Percentiles rank a stretch among this genome's conserved stretches.
These are phyloP conservation scores for Emydocephalus ijimae DNA, from an alignment of 2,113 vertebrate species.

Conservation along the genomic window DNA sequence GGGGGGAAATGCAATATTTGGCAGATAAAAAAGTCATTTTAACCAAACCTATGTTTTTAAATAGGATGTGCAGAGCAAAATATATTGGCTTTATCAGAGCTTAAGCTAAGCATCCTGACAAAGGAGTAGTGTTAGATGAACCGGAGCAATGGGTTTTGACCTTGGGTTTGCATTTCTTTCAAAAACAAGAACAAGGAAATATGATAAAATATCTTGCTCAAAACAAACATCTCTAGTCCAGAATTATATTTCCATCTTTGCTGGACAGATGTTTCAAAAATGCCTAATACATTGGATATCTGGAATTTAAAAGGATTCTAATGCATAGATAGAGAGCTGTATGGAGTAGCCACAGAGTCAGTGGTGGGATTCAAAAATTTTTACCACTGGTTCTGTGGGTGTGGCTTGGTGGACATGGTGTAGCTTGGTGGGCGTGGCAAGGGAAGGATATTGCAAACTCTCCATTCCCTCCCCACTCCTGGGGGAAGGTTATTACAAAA, in stretches of 20 bases:
- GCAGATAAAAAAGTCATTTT: constrained; percentile 55
- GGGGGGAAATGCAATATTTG: constrained; percentile 63
- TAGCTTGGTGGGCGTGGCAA: no score
- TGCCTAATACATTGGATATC: not conserved
- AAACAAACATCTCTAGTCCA: not conserved
- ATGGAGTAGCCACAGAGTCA: no score
- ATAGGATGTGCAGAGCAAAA: constrained; percentile 57
- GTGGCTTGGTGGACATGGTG: no score
- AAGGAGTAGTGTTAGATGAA: constrained; percentile 41
- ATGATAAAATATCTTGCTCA: not conserved
- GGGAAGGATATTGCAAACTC: no score
- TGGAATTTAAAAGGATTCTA: not conserved
- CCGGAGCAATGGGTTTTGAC: not conserved
- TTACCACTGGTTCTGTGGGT: no score
- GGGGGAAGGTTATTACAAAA: no score
- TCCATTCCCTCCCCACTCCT: no score
- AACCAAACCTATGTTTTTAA: constrained; percentile 63
- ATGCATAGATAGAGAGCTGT: not conserved
- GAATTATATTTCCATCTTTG: not conserved
- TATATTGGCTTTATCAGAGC: constrained; percentile 54
- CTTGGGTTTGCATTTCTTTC: not conserved
- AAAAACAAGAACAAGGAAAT: not conserved
- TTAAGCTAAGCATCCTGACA: constrained; percentile 49
- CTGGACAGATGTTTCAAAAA: not conserved
- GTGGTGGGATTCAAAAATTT: no score